Conservation (phyloP, 2,113 vertebrate genomes). For the Coptodon rendalli region DNA sequence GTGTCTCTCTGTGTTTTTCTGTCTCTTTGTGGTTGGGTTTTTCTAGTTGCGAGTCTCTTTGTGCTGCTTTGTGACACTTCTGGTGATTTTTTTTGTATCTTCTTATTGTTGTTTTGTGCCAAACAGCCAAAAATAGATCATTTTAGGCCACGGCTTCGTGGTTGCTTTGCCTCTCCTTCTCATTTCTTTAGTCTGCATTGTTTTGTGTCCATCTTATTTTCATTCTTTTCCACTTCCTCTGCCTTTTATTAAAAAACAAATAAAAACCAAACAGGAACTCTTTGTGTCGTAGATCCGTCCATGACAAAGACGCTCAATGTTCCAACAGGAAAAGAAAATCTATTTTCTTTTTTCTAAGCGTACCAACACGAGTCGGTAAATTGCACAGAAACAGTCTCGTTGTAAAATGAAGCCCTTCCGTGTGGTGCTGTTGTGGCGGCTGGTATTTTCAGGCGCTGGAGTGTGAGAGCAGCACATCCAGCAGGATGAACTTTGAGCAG, state of each 20-base stretch:
- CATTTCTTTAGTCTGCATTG: background rate
- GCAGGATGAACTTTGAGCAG: background rate
- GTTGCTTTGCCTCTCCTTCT: background rate
- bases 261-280: background rate
- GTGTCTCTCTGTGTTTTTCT: background rate
- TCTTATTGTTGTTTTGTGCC: background rate
- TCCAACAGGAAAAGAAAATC: background rate
- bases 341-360: background rate
- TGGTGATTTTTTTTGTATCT: background rate
- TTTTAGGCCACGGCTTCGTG: background rate
- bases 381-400: background rate
- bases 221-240: background rate
- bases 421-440: background rate
- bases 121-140: background rate
- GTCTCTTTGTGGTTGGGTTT: background rate
- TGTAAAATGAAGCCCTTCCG: background rate
- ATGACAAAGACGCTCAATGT: background rate
- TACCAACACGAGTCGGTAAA: background rate
- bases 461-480: background rate
- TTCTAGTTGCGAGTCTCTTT: background rate
- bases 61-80: background rate
- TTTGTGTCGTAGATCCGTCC: background rate
- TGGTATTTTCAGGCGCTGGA: background rate
- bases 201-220: background rate
- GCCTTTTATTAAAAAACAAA: background rate